Base-by-base conservation (phyloP, 1,140 invertebrate genomes). In the Drosophila paulistorum region DNA sequence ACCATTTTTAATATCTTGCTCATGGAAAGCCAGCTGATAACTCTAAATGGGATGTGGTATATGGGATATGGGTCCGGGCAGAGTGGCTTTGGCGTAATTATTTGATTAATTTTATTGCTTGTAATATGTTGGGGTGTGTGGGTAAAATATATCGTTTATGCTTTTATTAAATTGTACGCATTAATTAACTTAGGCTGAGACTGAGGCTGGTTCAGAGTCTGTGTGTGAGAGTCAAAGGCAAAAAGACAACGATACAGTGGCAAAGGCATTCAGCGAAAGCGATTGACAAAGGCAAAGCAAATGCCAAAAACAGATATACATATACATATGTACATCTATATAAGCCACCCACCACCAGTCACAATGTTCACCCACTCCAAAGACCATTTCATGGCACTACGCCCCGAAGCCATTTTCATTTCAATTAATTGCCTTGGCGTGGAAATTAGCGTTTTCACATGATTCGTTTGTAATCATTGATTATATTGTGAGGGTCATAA, bases 41-140 rank as follows among this genome's bases (percentile, higher is more conserved):
- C 73, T 77, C 62, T 45, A 74, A 79, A 69, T 76, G 65, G 11
- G 11, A 11, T 39, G 10, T 39, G 23, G 63, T 42, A 39, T 61
- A 39, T 39, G 23, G 63, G 57, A 39, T 68, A 26, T 74, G 59
- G 54, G 30, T 58, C 17, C 17, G 45, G 45, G 45, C 14, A 7
- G 4, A 20, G 45, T 51, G 45, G 73, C 63, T 69, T 77, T 41
- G 48, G 74, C 65, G 73, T 87, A 89, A 89, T 89, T 89, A 89
- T 89, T 89, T 89, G 84, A 89, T 89, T 89, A 89, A 89, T 89
- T 89, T 89, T 89, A 89, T 89, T 90, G 85, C 77, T 69, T 41
- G 68, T 51, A 75, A 11, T 14, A 57, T 65, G 63, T 65, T 35
- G 65, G 30, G 55, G 64, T 57, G 65, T 35, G 61, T 48, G 58